A percentile compares a stretch with the other conserved stretches of the same genome.
phyloP scores from a whole-genome alignment of 2,797 vertebrate genomes.

The Antrozous pallidus region DNA sequence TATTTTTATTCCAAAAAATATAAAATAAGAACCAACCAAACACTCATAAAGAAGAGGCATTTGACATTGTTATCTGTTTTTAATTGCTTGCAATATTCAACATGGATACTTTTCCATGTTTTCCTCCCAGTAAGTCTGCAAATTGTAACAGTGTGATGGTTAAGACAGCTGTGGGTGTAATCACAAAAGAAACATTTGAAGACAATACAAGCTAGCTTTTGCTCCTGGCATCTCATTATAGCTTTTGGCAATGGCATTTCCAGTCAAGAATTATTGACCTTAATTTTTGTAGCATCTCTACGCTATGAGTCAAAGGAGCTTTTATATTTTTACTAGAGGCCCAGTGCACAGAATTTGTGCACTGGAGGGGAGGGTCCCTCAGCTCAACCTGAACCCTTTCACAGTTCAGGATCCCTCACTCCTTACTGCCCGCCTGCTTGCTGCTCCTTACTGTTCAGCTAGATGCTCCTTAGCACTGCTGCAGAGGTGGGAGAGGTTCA shows the following conservation, averaged over 20 bases:
- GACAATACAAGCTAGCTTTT: neutral
- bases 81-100: conserved; percentile 20
- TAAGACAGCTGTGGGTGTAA: neutral
- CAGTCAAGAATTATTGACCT: neutral
- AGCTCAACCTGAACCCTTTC: no score
- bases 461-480: no score
- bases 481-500: no score
- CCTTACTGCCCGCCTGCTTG: no score
- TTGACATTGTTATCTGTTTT: neutral
- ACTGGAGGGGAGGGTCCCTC: no score
- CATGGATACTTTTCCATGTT: neutral
- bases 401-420: no score
- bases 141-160: neutral
- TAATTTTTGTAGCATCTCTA: neutral
- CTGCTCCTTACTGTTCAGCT: no score
- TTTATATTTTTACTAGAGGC: neutral
- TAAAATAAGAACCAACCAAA: neutral
- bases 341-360: no score
- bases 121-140: neutral
- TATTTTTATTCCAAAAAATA: neutral
- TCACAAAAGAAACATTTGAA: neutral
- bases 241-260: neutral
- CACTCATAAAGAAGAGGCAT: neutral
- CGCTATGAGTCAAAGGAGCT: neutral
- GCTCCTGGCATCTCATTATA: neutral